Percentiles rank a stretch among this genome's conserved stretches.
phyloP scores from a whole-genome alignment of 2,888 invertebrate species.

The Cybosia mesomella region DNA sequence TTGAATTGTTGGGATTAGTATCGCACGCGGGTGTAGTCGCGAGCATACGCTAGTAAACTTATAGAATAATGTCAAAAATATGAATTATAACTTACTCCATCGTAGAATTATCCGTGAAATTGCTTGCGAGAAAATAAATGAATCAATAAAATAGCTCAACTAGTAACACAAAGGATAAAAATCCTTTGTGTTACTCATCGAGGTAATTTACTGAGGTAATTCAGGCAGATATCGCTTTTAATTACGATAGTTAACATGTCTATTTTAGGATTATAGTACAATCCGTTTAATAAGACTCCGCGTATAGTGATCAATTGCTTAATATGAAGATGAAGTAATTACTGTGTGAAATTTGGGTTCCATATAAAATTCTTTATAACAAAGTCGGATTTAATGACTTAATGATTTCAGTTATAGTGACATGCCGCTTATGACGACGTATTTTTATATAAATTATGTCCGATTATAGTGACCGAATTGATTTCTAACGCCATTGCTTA shows the following conservation, averaged over 20 bases:
- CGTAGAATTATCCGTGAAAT: slow-evolving; percentile 56
- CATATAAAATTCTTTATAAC: no score
- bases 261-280: not conserved
- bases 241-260: not conserved
- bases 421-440: no score
- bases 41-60: not conserved
- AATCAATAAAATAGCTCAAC: not conserved
- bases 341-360: no score
- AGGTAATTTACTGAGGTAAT: not conserved
- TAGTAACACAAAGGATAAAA: not conserved
- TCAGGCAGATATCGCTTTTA: not conserved
- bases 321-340: not conserved
- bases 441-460: no score
- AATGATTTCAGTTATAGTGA: no score
- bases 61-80: slow-evolving; percentile 1
- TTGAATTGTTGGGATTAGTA: no score
- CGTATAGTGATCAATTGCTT: not conserved
- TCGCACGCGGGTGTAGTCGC: no score
- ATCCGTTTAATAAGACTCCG: not conserved
- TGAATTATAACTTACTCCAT: slow-evolving; percentile 57
- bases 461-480: no score
- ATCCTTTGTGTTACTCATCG: not conserved
- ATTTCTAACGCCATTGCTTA: no score
- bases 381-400: no score
- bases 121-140: slow-evolving; percentile 60